Evolutionary conservation across 1,140 invertebrate species (phyloP), one percentile per base, ranked within the genome.

Genomic region (Arion vulgaris): DNA sequence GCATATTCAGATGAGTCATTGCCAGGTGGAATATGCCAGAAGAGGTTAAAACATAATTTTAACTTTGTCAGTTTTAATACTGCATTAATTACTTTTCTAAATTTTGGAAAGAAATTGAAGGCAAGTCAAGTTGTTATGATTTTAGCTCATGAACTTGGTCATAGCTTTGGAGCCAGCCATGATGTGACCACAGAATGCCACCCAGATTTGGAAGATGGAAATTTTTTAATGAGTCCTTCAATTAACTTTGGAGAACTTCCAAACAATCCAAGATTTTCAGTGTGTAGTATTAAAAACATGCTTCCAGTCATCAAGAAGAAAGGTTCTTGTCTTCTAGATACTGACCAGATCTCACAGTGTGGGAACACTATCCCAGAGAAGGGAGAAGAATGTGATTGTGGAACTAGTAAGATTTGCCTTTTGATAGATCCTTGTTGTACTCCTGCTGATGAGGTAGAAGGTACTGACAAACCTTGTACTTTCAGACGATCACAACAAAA

Each of bases 351-450:
- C 26, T 81, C 88, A 1, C 38, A 83, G n/a, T 88, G 89, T 83
- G 88, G 89, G 17, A 90, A 90, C 77, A 81, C 81, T 34, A 62
- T 89, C 34, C 62, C 84, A 0, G 89, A 90, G 72, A 82, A 38
- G 1, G 85, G 84, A 1, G 90, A 91, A 68, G 88, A 90, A 80
- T 91, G 90, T 85, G 90, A 91, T 62, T 91, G 90, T 82, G 90
- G 90, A 11, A 74, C 73, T 0, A 32, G 49, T 1, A 68, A 73
- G 9, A 82, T 81, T 7, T 91, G 90, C 81, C 34, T 45, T 5
- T 74, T 49, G 0, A 81, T 86, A 36, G 90, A 91, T 76, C 79
- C 62, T 15, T 91, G 90, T 71, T 91, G 90, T 53, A 87, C 87
- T 19, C 88, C 89, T 11, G 81, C 83, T 38, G 85, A 86, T 34